Base-by-base conservation (phyloP, 2,113 vertebrate genomes). In the Perca flavescens region DNA sequence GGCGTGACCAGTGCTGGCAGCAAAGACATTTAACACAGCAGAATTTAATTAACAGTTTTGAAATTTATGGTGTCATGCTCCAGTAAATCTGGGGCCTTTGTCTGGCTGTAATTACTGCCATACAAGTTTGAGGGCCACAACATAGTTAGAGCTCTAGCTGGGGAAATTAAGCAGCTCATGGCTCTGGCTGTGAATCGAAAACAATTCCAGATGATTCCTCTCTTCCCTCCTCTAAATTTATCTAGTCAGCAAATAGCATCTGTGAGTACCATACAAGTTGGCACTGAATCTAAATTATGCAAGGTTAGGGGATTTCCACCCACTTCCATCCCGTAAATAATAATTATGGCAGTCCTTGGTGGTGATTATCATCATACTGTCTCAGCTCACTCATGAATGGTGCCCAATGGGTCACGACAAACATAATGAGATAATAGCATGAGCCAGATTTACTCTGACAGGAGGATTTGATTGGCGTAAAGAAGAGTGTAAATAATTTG, bases 1-100 rank as follows among this genome's bases (percentile, higher is more conserved):
- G 82, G 65, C 71, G 58, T 71, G 72, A 84, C 90, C 47, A 54
- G 76, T 57, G 63, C 77, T 89, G 86, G 82, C 86, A 88, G 71
- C 56, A 34, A 85, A 87, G 25, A 79, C 56, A 76, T 89, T 91
- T 50, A 73, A 83, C 89, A 83, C 89, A 91, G 73, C 86, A 84
- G 89, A 85, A 79, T 92, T 92, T 90, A 89, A 94, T 94, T 89
- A 93, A 89, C 87, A 87, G 82, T 80, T 86, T 86, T 79, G 52
- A 87, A 86, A 92, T 93, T 88, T 89, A 91, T 82, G 89, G 88
- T 64, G 86, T 84, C 80, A 56, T 69, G 88, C 85, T 72, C 79
- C 74, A 90, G 85, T 89, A 91, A 94, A 92, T 92, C 86, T 90
- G 81, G 75, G 82, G 74, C 66, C 86, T 89, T 91, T 88, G 87